These are phyloP conservation scores for Neoitamus cyanurus DNA, from an alignment of 2,888 invertebrate genomes.

Conservation along the genomic window DNA sequence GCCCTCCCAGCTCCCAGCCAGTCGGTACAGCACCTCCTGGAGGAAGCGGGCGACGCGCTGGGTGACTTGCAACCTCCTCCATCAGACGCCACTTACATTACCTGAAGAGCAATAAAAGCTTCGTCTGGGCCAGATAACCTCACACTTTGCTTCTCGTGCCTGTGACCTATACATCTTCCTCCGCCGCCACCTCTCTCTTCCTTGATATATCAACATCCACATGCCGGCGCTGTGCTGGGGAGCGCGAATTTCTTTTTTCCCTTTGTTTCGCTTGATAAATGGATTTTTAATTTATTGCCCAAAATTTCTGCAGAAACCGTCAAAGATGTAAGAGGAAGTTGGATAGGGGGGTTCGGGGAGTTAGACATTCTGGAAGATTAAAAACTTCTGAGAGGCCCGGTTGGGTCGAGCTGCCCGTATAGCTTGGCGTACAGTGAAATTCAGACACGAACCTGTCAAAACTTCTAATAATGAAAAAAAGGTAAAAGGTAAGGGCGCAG, in stretches of 20 bases:
- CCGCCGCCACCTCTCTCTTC: background rate
- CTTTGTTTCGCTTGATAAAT: slow-evolving; percentile 39
- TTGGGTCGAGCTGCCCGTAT: background rate
- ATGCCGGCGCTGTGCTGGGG: background rate
- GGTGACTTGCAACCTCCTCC: background rate
- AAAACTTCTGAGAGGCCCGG: background rate
- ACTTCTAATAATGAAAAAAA: slow-evolving; percentile 18
- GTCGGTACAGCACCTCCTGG: background rate
- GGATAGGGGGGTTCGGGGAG: background rate
- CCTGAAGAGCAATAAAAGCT: background rate
- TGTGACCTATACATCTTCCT: background rate
- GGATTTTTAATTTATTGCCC: slow-evolving; percentile 36
- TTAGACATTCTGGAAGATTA: background rate
- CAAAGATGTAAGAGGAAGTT: background rate
- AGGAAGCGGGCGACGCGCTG: background rate
- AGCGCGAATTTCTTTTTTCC: background rate
- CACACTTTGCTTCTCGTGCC: background rate
- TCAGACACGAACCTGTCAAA: background rate
- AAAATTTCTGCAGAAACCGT: background rate
- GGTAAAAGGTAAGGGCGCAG: background rate
- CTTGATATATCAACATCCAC: background rate
- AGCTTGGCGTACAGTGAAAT: background rate
- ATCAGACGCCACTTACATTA: background rate
- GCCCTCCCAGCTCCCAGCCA: background rate
- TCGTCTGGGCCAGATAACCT: background rate